Percentiles rank a stretch among this genome's conserved stretches.
Conservation (phyloP, 2,797 vertebrate species). For the Clarias laeviceps region DNA sequence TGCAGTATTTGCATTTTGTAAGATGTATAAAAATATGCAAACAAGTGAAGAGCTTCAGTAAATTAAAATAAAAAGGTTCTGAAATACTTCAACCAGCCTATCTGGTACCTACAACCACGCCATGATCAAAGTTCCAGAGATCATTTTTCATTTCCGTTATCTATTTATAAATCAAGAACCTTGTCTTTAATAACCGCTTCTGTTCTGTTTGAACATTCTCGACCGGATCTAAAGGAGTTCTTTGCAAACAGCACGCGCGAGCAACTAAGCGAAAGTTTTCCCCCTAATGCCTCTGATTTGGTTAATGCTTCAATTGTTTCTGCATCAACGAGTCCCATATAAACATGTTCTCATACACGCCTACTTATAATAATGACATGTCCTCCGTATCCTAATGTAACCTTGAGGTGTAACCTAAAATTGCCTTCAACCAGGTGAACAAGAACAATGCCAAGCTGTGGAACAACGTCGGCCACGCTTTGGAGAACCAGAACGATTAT, state of each 20-base stretch:
- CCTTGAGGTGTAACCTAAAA: not conserved
- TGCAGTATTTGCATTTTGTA: not conserved
- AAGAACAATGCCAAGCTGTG: conserved; percentile 98
- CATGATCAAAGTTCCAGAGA: not conserved
- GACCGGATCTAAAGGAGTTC: not conserved
- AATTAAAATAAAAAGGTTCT: not conserved
- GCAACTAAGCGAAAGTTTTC: not conserved
- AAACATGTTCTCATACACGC: no score
- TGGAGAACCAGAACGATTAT: conserved; percentile 96
- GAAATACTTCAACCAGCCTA: not conserved
- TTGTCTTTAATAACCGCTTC: not conserved
- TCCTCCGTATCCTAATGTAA: not conserved
- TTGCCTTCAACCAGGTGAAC: conserved; percentile 83
- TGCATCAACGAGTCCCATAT: not conserved
- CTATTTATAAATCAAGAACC: not conserved
- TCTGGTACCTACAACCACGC: not conserved
- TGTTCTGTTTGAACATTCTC: not conserved
- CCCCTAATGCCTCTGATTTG: not conserved
- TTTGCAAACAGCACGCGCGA: not conserved
- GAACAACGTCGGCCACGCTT: conserved; percentile 97
- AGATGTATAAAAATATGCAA: not conserved
- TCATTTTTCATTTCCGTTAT: not conserved
- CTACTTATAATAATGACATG: no score
- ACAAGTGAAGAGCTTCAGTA: not conserved
- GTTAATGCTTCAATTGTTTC: not conserved